Conservation (phyloP, 2,888 invertebrate genomes). For the Microctonus hyperodae region DNA sequence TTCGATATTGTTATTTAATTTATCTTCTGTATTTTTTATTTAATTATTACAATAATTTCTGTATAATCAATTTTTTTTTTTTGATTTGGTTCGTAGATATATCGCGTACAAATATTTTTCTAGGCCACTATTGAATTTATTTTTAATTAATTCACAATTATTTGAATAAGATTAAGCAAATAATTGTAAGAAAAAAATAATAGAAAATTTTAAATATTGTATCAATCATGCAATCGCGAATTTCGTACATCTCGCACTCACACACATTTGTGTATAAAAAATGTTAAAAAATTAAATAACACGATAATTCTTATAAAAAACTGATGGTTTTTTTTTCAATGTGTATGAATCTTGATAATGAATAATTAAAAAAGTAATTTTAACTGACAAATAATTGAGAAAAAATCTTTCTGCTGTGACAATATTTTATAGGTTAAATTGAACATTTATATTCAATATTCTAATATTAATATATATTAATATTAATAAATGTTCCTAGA, state of each 20-base stretch:
- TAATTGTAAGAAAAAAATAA: neutral
- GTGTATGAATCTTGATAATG: constrained; percentile 31
- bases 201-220: neutral
- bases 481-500: neutral
- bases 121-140: constrained; percentile 7
- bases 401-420: constrained; percentile 36
- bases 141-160: neutral
- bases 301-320: constrained; percentile 10
- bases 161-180: neutral
- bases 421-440: constrained; percentile 33
- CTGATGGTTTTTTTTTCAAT: constrained; percentile 24
- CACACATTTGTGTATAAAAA: constrained; percentile 42
- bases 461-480: constrained; percentile 4
- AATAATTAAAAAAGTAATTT: neutral
- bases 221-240: constrained; percentile 9
- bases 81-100: neutral
- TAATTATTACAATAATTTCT: neutral
- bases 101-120: neutral
- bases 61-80: neutral
- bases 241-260: constrained; percentile 19
- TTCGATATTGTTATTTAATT: neutral
- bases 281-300: constrained; percentile 16
- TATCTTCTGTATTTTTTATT: neutral
- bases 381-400: constrained; percentile 47
- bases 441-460: constrained; percentile 3